Base-by-base conservation (phyloP, 2,797 vertebrate genomes). In the Mormyrops attenuatus region DNA sequence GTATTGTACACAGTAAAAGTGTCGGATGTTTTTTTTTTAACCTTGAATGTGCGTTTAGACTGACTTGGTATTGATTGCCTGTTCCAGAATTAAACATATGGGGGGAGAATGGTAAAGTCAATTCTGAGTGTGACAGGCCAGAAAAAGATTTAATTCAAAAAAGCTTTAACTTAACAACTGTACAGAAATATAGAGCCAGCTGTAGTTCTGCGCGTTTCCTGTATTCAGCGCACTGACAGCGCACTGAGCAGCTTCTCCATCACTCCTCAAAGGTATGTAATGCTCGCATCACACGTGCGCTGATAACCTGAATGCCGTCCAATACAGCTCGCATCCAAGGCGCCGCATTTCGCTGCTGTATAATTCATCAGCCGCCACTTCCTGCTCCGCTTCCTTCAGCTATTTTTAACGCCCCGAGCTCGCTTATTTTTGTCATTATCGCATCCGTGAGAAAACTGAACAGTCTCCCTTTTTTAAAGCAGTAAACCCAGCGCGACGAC, bases 331-430 rank as follows among this genome's bases (percentile, higher is more conserved):
- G 15, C 66, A n/a, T 38, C 26, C 30, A n/a, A 6, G 20, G 53
- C 80, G 0, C 80, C 8, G 82, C 41, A 26, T n/a, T n/a, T 87
- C 63, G 26, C 49, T 22, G 30, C 60, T 95, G 90, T 90, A 95
- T 96, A 95, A 96, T 96, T 96, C 94, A 96, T 95, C 93, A 94
- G 55, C 92, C 88, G 92, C 95, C 91, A 92, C 93, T 92, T 94
- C 94, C 94, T 95, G 93, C 92, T 93, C 93, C 92, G 94, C 94
- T 95, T 95, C 94, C 93, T 92, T 8, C 11, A 92, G 94, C 95
- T 96, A 95, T 96, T 95, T 96, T 94, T 96, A 96, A 89, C 22
- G 7, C 69, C 87, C 15, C 15, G 22, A 22, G 26, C 26, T 85
- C 88, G 73, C 89, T 66, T 44, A 66, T 52, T 69, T 66, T 60